Conservation (phyloP, 2,888 invertebrate species). For the Zaprionus bogoriensis region DNA sequence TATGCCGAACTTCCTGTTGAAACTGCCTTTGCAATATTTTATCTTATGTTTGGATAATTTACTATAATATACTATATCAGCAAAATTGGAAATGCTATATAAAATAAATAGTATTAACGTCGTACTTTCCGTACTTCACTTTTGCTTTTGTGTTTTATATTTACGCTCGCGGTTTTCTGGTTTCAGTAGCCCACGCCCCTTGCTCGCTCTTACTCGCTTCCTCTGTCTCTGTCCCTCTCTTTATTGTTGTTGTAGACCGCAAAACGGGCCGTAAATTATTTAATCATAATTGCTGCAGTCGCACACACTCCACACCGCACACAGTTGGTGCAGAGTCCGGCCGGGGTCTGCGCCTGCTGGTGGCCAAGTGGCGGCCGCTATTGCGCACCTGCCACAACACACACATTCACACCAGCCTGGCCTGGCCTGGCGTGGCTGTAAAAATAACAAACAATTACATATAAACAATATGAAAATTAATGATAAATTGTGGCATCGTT, state of each 20-base stretch:
- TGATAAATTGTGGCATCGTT: constrained; percentile 47
- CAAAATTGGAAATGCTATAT: too few relatives aligned
- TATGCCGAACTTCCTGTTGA: too few relatives aligned
- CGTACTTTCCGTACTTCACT: not conserved
- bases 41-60: too few relatives aligned
- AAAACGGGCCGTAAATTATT: constrained; percentile 46
- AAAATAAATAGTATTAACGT: too few relatives aligned
- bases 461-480: constrained; percentile 45
- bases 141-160: constrained; percentile 3
- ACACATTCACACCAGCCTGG: constrained; percentile 7
- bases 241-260: constrained; percentile 8
- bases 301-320: too few relatives aligned
- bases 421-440: constrained; percentile 46
- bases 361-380: constrained; percentile 56
- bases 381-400: constrained; percentile 63
- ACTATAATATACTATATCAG: too few relatives aligned
- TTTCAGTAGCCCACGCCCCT: not conserved
- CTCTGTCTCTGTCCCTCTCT: not conserved
- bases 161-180: constrained; percentile 2
- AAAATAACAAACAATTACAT: constrained; percentile 64
- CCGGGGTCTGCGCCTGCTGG: constrained; percentile 1
- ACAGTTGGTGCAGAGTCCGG: constrained; percentile 5
- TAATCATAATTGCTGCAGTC: constrained; percentile 41
- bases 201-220: too few relatives aligned
- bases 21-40: too few relatives aligned